Base-by-base conservation (phyloP, 2,888 invertebrate genomes). In the Polydrusus pterygomalis region DNA sequence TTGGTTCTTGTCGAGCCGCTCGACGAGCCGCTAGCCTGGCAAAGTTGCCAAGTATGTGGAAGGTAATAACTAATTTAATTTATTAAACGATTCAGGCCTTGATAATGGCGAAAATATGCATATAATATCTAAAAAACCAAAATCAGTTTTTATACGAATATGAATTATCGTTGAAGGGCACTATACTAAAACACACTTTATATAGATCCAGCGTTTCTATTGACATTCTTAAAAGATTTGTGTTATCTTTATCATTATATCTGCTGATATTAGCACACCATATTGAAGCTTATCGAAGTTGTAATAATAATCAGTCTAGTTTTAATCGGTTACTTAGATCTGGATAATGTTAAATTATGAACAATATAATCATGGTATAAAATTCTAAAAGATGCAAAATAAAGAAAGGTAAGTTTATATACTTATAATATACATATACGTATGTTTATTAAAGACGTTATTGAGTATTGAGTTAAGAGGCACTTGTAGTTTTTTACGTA, bases 191-290 rank as follows among this genome's bases (percentile, higher is more conserved):
- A 6, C 34, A 34, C 8, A 34, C 6, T 8, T 34, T 8, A 34
- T 34, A 34, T 10, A 47, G 17, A 47, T 47, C 7, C 17, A 17
- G 17, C 9, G 13, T 17, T 1, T 8, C 17, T 47, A 47, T 47
- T 17, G 15, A 8, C 47, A 0, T 6, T 25, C 51, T 20, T 51
- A 51, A 15, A 20, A 51, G 54, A 67, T 30, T 30, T 56, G 25
- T 6, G 30, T 56, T 30, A 56, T 56, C 56, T 5, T 56, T 56
- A 56, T 51, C 20, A 51, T 1, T 56, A 56, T 30, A 56, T 56
- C 56, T 30, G n/a, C 56, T 30, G 56, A 56, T 47, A 47, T 56
- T 56, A 56, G n/a, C 25, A 30, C 51, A 25, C 56, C 13, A 54
- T 30, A 30, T 56, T 56, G n/a, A 56, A 30, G 7, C 56, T 30